phyloP scores from a whole-genome alignment of 2,888 invertebrate genomes.

The Gisinianus flammeolus region DNA sequence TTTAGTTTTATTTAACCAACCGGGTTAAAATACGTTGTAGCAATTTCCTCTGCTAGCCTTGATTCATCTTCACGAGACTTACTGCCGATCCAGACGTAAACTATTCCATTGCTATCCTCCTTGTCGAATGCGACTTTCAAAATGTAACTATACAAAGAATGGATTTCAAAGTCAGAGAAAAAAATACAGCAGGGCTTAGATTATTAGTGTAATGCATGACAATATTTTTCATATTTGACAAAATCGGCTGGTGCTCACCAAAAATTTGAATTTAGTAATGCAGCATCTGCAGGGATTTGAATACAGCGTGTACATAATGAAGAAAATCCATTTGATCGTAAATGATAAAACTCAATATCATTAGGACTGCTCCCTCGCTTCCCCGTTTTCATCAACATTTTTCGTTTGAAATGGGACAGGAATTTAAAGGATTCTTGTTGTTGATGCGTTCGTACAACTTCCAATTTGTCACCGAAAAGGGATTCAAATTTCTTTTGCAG shows the following conservation, averaged over 20 bases:
- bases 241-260: slow-evolving; percentile 71
- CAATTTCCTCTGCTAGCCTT: slow-evolving; percentile 85
- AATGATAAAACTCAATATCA: slow-evolving; percentile 87
- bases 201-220: background rate
- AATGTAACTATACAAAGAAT: slow-evolving; percentile 73
- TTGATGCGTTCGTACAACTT: slow-evolving; percentile 95
- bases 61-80: slow-evolving; percentile 85
- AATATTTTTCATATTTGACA: background rate
- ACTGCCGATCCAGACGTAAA: slow-evolving; percentile 94
- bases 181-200: no score
- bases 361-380: slow-evolving; percentile 67
- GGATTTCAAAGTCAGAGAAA: slow-evolving; percentile 1
- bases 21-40: slow-evolving; percentile 64
- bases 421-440: slow-evolving; percentile 99
- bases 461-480: slow-evolving; percentile 85
- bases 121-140: slow-evolving; percentile 70
- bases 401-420: slow-evolving; percentile 93
- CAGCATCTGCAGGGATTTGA: slow-evolving; percentile 85
- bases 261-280: slow-evolving; percentile 89
- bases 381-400: slow-evolving; percentile 91
- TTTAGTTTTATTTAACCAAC: slow-evolving; percentile 63
- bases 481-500: slow-evolving; percentile 89
- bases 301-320: slow-evolving; percentile 90
- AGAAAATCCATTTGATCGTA: slow-evolving; percentile 90
- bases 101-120: slow-evolving; percentile 82